phyloP scores from a whole-genome alignment of 2,113 vertebrate species.

The Lutjanus erythropterus region DNA sequence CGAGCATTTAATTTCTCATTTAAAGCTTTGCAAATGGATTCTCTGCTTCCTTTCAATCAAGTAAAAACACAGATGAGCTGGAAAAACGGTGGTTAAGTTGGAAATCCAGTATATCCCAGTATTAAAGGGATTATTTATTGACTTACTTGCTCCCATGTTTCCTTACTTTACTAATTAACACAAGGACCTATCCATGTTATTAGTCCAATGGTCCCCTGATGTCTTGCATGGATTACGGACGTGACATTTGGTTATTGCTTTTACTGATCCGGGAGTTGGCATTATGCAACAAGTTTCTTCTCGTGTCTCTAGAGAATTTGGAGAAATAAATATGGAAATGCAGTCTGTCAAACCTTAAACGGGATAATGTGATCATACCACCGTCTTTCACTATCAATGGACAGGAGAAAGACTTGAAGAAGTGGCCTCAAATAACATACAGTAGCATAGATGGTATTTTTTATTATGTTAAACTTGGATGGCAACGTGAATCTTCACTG shows the following conservation, averaged over 20 bases:
- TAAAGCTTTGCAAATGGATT: slow-evolving; percentile 50
- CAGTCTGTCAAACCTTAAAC: background rate
- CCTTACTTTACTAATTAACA: background rate
- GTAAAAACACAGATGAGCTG: slow-evolving; percentile 33
- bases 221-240: background rate
- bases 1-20: slow-evolving; percentile 55
- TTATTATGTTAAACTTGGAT: too few relatives aligned
- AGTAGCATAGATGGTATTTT: background rate
- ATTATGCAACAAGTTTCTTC: too few relatives aligned
- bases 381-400: background rate
- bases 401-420: background rate
- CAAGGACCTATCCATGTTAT: background rate
- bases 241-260: background rate
- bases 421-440: background rate
- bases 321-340: background rate
- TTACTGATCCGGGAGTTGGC: background rate
- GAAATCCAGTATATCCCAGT: slow-evolving; percentile 16
- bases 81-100: slow-evolving; percentile 1
- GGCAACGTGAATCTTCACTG: too few relatives aligned
- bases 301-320: background rate
- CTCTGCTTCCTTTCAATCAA: slow-evolving; percentile 45
- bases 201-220: background rate
- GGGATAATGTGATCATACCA: background rate
- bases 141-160: background rate
- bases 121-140: slow-evolving; percentile 12